Percentiles rank a stretch among this genome's conserved stretches.
Conservation (phyloP, 2,113 vertebrate genomes). For the Platichthys stellatus region DNA sequence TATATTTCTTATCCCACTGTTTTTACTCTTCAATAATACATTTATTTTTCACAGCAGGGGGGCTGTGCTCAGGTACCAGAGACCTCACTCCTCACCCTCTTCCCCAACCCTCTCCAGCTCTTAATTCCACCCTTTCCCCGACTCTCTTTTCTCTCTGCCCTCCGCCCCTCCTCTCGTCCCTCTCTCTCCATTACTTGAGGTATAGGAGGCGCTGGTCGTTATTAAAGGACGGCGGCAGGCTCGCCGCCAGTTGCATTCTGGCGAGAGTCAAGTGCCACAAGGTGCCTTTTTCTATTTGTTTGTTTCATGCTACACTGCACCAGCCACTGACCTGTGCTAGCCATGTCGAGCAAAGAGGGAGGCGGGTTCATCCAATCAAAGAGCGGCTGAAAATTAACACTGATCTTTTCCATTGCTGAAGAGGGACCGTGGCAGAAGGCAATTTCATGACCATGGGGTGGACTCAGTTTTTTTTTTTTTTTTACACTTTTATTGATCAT, state of each 20-base stretch:
- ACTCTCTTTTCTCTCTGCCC: not conserved
- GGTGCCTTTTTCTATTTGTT: slow-evolving; percentile 99
- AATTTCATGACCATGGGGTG: slow-evolving; percentile 83
- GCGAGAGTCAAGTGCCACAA: slow-evolving; percentile 93
- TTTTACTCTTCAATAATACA: not conserved
- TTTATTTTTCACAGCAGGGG: slow-evolving; percentile 16
- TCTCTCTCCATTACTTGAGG: slow-evolving; percentile 26
- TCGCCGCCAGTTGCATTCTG: slow-evolving; percentile 84
- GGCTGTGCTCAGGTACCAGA: slow-evolving; percentile 8
- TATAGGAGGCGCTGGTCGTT: slow-evolving; percentile 83
- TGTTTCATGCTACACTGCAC: slow-evolving; percentile 97
- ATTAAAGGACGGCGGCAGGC: slow-evolving; percentile 85
- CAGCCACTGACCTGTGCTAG: slow-evolving; percentile 96
- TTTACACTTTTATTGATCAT: slow-evolving; percentile 46
- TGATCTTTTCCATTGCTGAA: slow-evolving; percentile 90
- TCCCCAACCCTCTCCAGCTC: slow-evolving; percentile 10
- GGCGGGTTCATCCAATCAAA: slow-evolving; percentile 97
- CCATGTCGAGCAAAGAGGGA: slow-evolving; percentile 86
- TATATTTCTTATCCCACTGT: not conserved
- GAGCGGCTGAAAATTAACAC: slow-evolving; percentile 93
- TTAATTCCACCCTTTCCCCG: not conserved
- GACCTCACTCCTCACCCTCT: slow-evolving; percentile 1
- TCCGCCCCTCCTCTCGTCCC: slow-evolving; percentile 3
- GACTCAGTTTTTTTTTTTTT: slow-evolving; percentile 53
- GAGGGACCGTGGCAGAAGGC: slow-evolving; percentile 82